Base-by-base conservation (phyloP, 2,888 invertebrate species). In the Idaea dimidiata region DNA sequence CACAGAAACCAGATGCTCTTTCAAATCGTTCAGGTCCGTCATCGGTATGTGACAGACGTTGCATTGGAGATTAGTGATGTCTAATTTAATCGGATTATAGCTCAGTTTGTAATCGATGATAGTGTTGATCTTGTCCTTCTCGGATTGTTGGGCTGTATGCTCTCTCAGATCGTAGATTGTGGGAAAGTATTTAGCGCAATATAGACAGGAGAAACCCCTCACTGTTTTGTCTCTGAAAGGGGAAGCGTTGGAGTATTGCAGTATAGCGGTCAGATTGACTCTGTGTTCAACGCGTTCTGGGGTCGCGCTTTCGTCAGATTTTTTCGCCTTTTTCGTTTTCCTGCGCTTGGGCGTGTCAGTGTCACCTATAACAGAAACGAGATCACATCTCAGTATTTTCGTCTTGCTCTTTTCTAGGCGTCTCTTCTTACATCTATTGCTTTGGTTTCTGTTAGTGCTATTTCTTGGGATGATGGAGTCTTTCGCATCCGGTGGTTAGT, bases 301-400 rank as follows among this genome's bases (percentile, higher is more conserved):
- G 10, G 91, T 92, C 3, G 91, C 91, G 81, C 90, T 90, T 64
- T 79, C 83, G 67, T 86, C 86, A 14, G 83, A 78, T 80, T 84
- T 89, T 43, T 43, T 43, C 43, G 43, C 43, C 82, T 86, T 87
- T 88, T 85, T 87, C 85, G 80, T 86, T 86, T 82, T 88, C 78
- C 80, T 88, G 81, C 82, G 81, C 79, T 88, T 89, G 78, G 81
- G 81, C 79, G 77, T 76, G 78, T 73, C 87, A 77, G 78, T 82
- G 74, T 81, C 85, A 86, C 90, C 91, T 91, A 91, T 82, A 91
- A 91, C 91, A 91, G 84, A 88, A 90, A 90, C 88, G 89, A 83
- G 79, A 62, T 65, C 69, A 57, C 80, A 88, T 85, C 87, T 90
- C 85, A 83, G 83, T 89, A 88, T 88, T 24, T 68, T 88, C 86